These are phyloP conservation scores for Turritopsis rubra DNA, from an alignment of 30 jellyfish, hydroid and myxozoan genomes.

Conservation along the genomic window DNA sequence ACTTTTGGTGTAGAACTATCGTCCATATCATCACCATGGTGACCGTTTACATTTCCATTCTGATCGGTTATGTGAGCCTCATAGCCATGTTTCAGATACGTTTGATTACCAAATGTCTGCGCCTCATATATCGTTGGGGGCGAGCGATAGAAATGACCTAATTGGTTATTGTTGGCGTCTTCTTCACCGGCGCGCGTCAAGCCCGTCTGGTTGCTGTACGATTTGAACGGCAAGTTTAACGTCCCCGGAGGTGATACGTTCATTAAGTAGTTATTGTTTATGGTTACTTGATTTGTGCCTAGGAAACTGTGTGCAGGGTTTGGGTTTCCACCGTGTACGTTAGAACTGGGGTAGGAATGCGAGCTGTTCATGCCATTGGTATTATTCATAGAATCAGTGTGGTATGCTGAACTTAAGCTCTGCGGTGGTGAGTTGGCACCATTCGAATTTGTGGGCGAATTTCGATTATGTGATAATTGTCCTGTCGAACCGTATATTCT, in stretches of 20 bases:
- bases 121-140: conserved; percentile 37
- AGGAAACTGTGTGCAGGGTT: conserved; percentile 68
- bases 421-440: conserved; percentile 73
- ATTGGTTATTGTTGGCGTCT: conserved; percentile 47
- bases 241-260: conserved; percentile 77
- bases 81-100: conserved; percentile 46
- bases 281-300: conserved; percentile 59
- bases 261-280: conserved; percentile 71
- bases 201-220: conserved; percentile 71
- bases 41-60: conserved; percentile 79
- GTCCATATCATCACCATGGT: conserved; percentile 81
- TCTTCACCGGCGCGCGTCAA: conserved; percentile 62
- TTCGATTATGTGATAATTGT: conserved; percentile 41
- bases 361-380: background rate
- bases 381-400: conserved; percentile 41
- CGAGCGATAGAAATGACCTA: conserved; percentile 66
- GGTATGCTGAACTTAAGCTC: conserved; percentile 23
- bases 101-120: conserved; percentile 40
- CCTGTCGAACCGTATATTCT: conserved; percentile 50
- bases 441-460: conserved; percentile 34
- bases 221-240: conserved; percentile 65
- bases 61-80: conserved; percentile 62
- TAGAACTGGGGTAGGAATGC: conserved; percentile 45
- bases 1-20: conserved; percentile 93
- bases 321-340: conserved; percentile 57